Percentiles rank a stretch among this genome's conserved stretches.
phyloP scores from a whole-genome alignment of 2,888 invertebrate genomes.

The Agrochola circellaris region DNA sequence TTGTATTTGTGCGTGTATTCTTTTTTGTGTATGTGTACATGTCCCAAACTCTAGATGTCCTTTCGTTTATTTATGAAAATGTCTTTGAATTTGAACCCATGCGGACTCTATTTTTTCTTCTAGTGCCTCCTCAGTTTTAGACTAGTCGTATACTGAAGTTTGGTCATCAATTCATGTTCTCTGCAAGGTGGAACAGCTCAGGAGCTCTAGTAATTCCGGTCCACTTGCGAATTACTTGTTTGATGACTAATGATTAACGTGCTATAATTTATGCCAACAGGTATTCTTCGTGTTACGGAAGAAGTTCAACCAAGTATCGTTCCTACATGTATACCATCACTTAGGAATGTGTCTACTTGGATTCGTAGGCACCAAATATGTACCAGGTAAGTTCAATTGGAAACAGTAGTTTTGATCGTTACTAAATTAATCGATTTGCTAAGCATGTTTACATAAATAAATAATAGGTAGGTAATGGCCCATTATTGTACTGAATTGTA shows the following conservation, averaged over 20 bases:
- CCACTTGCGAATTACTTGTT: background rate
- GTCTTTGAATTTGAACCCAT: background rate
- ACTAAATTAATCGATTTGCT: too few species aligned
- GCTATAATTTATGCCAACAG: conserved; percentile 68
- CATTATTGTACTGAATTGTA: too few species aligned
- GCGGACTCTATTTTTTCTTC: background rate
- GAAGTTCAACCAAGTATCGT: conserved; percentile 87
- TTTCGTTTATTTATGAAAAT: background rate
- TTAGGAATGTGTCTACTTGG: conserved; percentile 87
- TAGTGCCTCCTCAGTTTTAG: background rate
- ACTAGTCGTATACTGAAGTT: background rate
- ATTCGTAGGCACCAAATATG: conserved; percentile 86
- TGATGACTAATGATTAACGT: conserved; percentile 3
- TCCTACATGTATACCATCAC: conserved; percentile 88
- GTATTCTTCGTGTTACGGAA: conserved; percentile 89
- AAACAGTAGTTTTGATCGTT: background rate
- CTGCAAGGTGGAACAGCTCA: too few species aligned
- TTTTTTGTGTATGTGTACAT: background rate
- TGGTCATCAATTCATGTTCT: background rate
- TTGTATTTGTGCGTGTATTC: background rate
- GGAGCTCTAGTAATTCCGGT: background rate
- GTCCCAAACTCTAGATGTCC: background rate
- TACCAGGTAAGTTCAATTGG: conserved; percentile 79
- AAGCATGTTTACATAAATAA: too few species aligned
- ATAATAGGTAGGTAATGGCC: too few species aligned